phyloP scores from a whole-genome alignment of 2,113 vertebrate species.

The Aphyosemion australe region DNA sequence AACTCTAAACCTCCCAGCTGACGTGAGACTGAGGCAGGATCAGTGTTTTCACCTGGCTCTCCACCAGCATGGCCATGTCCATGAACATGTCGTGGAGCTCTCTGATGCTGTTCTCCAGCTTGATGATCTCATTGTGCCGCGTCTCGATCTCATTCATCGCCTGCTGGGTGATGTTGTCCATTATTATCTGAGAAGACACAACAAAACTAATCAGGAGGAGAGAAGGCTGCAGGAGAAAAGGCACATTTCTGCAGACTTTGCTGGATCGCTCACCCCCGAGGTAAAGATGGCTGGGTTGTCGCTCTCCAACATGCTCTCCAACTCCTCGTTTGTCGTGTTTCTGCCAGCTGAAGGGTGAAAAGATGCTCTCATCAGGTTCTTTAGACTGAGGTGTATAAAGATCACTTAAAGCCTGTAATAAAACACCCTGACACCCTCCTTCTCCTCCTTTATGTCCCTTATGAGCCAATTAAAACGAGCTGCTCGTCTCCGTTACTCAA shows the following conservation, averaged over 20 bases:
- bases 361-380: conserved; percentile 7
- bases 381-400: neutral
- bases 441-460: conserved; percentile 3
- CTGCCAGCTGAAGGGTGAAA: conserved; percentile 84
- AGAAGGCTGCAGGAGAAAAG: neutral
- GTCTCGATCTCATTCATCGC: conserved; percentile 96
- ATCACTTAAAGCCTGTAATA: conserved; percentile 16
- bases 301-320: conserved; percentile 97
- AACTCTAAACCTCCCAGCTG: conserved; percentile 24
- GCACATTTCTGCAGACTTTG: conserved; percentile 1
- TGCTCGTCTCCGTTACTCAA: conserved; percentile 15
- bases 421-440: neutral
- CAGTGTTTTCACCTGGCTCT: conserved; percentile 89
- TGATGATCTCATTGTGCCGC: conserved; percentile 94
- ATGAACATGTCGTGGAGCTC: conserved; percentile 99
- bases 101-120: conserved; percentile 95
- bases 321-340: conserved; percentile 94
- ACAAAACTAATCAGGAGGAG: neutral
- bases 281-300: conserved; percentile 97
- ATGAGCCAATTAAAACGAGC: conserved; percentile 33
- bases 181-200: conserved; percentile 85
- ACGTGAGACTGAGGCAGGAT: conserved; percentile 1
- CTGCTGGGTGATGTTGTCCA: conserved; percentile 97
- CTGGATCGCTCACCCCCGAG: conserved; percentile 84
- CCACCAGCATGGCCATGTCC: conserved; percentile 99